Evolutionary conservation across 2,797 vertebrate species (phyloP), one percentile per base, ranked within the genome.

Genomic region (Xyrichtys novacula): DNA sequence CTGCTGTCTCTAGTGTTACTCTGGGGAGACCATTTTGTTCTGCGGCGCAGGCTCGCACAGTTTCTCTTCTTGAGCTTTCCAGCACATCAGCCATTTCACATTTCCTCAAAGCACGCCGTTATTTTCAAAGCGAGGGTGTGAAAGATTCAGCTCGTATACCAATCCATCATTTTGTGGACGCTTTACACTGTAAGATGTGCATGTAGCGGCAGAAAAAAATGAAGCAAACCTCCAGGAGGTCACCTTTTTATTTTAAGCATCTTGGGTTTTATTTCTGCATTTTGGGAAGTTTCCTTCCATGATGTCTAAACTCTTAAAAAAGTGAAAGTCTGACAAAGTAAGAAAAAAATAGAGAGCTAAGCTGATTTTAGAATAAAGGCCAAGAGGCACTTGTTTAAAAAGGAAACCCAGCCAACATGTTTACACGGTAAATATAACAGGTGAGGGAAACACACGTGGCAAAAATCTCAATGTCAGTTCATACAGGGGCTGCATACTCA

Each of bases 11-110:
- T 36, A 7, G 72, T 43, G 38, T 76, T 69, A 53, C 84, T 88
- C 80, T 40, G 39, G 74, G 66, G 75, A 85, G 19, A 71, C 65
- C 50, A 66, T 84, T 78, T 80, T 73, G 70, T 76, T 81, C 56
- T 52, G 55, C 2, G 7, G 44, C 2, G 57, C 61, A 52, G 62
- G 53, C 69, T 48, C 56, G 17, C 55, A 40, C 62, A n/a, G 25
- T 32, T 14, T 58, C 58, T 81, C 60, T 71, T 76, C 44, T 65
- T 25, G 49, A 81, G 71, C 32, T 74, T 70, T 58, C 29, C 61
- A 29, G 44, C 70, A 76, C 68, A 77, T 66, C 71, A 65, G 57
- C 67, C 80, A 61, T 76, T 85, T 84, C 65, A 63, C 55, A 50
- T 86, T 78, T 81, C 59, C 66, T 76, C 65, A 67, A 80, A 39